A percentile compares a stretch with the other conserved stretches of the same genome.
Conservation (phyloP, 2,113 vertebrate species). For the Ceratotherium simum region DNA sequence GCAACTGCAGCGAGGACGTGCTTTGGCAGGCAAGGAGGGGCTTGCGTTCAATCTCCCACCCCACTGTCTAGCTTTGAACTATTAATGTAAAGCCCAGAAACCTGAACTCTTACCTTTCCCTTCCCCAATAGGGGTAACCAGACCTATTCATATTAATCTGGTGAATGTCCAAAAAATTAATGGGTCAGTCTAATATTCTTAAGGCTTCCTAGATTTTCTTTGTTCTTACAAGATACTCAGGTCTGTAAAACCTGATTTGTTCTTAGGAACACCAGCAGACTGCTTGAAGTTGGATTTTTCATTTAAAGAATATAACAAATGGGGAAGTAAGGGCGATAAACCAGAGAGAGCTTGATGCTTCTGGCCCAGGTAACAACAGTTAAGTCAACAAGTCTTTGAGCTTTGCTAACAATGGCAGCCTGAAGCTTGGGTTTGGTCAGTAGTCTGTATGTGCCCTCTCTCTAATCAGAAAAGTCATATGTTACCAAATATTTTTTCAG, state of each 20-base stretch:
- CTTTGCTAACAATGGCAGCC: not conserved
- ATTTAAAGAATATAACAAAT: slow-evolving; percentile 22
- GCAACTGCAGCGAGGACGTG: not conserved
- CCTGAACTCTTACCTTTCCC: slow-evolving; percentile 20
- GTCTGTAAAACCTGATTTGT: not conserved
- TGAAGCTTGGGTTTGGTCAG: not conserved
- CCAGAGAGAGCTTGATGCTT: not conserved
- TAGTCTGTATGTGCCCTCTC: not conserved
- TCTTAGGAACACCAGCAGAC: not conserved
- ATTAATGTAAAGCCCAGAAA: slow-evolving; percentile 59
- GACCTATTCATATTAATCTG: slow-evolving; percentile 49
- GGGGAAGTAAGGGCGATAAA: not conserved
- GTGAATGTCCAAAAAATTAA: not conserved
- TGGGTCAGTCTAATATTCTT: not conserved
- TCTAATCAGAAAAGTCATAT: slow-evolving; percentile 46
- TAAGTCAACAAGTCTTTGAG: not conserved
- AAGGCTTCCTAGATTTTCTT: slow-evolving; percentile 54
- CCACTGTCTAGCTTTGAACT: slow-evolving; percentile 17
- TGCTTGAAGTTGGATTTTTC: slow-evolving; percentile 2
- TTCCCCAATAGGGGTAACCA: not conserved
- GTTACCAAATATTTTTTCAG: slow-evolving; percentile 73
- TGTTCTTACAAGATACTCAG: not conserved
- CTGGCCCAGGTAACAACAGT: not conserved
- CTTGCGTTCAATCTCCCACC: slow-evolving; percentile 5
- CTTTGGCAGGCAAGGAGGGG: slow-evolving; percentile 43